These are phyloP conservation scores for Progne subis DNA, from an alignment of 2,113 vertebrate species.

Conservation along the genomic window DNA sequence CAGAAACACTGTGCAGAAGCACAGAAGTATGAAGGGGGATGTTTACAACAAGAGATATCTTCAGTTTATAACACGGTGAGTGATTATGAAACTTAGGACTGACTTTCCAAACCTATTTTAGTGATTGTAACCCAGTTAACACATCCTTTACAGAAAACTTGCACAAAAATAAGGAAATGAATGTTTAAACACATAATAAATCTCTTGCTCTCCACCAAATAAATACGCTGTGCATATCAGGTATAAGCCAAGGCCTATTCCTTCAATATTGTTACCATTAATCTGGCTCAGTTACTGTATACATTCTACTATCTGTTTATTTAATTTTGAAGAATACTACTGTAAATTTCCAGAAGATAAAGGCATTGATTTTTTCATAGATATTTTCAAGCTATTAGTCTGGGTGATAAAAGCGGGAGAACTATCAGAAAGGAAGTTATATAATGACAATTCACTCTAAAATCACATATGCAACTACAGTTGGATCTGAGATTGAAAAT, in stretches of 20 bases:
- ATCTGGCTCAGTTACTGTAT: background rate
- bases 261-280: background rate
- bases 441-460: background rate
- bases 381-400: background rate
- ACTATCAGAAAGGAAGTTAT: background rate
- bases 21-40: background rate
- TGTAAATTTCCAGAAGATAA: background rate
- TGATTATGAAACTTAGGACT: background rate
- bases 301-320: background rate
- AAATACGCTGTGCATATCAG: conserved; percentile 5
- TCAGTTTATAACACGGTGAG: background rate
- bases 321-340: background rate
- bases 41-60: conserved; percentile 7
- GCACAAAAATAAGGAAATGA: conserved; percentile 42
- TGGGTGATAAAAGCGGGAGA: background rate
- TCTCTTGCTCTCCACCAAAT: background rate
- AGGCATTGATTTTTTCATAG: background rate
- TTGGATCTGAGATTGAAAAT: background rate
- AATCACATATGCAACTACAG: background rate
- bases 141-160: conserved; percentile 26
- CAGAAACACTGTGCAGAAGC: background rate
- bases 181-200: conserved; percentile 34
- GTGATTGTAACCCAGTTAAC: background rate
- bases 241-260: background rate
- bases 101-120: background rate